phyloP scores from a whole-genome alignment of 2,113 vertebrate genomes.

The Podarcis raffonei region DNA sequence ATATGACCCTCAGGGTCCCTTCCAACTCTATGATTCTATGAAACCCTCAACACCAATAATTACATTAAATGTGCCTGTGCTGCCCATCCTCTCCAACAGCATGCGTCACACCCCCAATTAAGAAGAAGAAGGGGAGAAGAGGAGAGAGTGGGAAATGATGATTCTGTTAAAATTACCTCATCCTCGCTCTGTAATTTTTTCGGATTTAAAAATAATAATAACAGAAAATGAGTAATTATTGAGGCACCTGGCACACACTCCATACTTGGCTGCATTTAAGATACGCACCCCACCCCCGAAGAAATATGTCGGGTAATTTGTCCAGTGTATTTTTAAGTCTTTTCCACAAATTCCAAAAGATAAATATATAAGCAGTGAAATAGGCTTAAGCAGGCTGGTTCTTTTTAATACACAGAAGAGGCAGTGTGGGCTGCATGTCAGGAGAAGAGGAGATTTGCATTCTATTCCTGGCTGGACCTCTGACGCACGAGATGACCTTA shows the following conservation, averaged over 20 bases:
- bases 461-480: slow-evolving; percentile 41
- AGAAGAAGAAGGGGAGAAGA: slow-evolving; percentile 23
- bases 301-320: slow-evolving; percentile 62
- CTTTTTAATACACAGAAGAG: slow-evolving; percentile 43
- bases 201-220: slow-evolving; percentile 47
- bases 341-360: slow-evolving; percentile 61
- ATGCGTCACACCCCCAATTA: not conserved
- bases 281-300: slow-evolving; percentile 55
- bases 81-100: slow-evolving; percentile 9
- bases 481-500: slow-evolving; percentile 44
- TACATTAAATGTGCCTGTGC: not conserved
- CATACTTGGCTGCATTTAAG: slow-evolving; percentile 65
- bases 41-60: not conserved
- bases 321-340: slow-evolving; percentile 64
- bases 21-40: too few relatives aligned
- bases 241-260: slow-evolving; percentile 65
- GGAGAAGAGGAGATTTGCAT: slow-evolving; percentile 35
- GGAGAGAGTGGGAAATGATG: slow-evolving; percentile 54
- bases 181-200: slow-evolving; percentile 66
- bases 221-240: slow-evolving; percentile 71
- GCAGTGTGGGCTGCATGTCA: not conserved
- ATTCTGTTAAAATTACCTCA: slow-evolving; percentile 50
- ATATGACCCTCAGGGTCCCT: too few relatives aligned
- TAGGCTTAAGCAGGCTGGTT: slow-evolving; percentile 45
- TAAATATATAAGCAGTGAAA: slow-evolving; percentile 60